Percentiles rank a stretch among this genome's conserved stretches.
These are phyloP conservation scores for Micropterix aruncella DNA, from an alignment of 2,888 invertebrate species.

Conservation along the genomic window DNA sequence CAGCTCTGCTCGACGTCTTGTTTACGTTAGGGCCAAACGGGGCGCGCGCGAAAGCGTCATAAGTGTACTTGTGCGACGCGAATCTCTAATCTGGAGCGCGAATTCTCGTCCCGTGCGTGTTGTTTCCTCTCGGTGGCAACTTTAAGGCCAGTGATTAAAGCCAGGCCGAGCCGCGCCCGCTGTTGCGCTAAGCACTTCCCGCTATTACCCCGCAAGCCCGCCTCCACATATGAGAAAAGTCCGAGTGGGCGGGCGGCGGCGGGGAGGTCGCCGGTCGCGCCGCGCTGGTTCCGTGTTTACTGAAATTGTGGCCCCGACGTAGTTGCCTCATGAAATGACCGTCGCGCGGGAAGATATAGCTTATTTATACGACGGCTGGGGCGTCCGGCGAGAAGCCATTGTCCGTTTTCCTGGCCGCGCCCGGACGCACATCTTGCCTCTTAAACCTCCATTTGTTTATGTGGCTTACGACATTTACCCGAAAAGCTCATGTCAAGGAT, in stretches of 20 bases:
- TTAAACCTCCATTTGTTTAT: too few relatives aligned
- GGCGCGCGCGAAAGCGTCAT: not conserved
- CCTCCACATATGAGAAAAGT: not conserved
- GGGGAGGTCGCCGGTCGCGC: too few relatives aligned
- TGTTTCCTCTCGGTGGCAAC: not conserved
- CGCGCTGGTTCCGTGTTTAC: too few relatives aligned
- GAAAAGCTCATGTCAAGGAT: too few relatives aligned
- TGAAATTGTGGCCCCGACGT: not conserved
- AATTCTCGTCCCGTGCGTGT: not conserved
- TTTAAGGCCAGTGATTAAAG: not conserved
- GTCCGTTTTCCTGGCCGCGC: too few relatives aligned
- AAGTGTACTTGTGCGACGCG: not conserved
- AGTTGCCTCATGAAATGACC: not conserved
- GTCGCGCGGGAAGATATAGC: not conserved
- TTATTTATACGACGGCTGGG: not conserved
- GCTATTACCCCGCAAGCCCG: not conserved
- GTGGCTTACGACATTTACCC: too few relatives aligned
- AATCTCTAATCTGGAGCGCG: not conserved
- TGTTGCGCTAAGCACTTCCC: not conserved
- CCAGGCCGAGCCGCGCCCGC: not conserved
- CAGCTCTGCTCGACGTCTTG: too few relatives aligned
- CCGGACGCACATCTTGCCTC: too few relatives aligned
- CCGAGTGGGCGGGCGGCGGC: too few relatives aligned
- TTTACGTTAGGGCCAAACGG: too few relatives aligned
- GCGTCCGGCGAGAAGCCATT: too few relatives aligned